Percentiles rank a stretch among this genome's conserved stretches.
Conservation (phyloP, 2,797 vertebrate species). For the Halcyon badia region DNA sequence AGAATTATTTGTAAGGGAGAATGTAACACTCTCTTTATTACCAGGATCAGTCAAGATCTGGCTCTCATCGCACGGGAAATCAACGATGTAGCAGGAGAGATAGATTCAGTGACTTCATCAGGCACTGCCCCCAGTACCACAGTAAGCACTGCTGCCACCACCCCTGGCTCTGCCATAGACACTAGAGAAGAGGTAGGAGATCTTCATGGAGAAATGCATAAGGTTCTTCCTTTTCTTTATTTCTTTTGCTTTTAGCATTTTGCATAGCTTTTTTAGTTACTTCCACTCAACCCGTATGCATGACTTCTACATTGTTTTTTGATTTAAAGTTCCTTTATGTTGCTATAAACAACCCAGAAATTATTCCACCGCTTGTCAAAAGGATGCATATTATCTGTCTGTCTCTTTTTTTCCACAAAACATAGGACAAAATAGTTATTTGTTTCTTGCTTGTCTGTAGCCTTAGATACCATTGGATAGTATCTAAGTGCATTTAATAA, state of each 20-base stretch:
- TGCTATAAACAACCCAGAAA: conserved; percentile 50
- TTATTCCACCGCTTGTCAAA: conserved; percentile 32
- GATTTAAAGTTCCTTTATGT: conserved; percentile 57
- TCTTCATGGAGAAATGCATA: conserved; percentile 91
- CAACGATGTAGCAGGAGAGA: conserved; percentile 99
- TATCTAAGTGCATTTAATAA: conserved; percentile 63
- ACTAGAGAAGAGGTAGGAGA: conserved; percentile 99
- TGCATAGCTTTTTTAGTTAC: conserved; percentile 82
- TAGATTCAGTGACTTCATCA: conserved; percentile 98
- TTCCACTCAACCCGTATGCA: conserved; percentile 63
- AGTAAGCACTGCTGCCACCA: conserved; percentile 98
- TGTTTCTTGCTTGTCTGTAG: conserved; percentile 27
- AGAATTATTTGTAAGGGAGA: neutral
- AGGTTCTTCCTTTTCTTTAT: conserved; percentile 89
- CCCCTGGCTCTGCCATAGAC: conserved; percentile 99
- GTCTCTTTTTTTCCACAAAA: conserved; percentile 63
- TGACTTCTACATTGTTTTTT: conserved; percentile 70
- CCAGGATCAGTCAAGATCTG: conserved; percentile 99
- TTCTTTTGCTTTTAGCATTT: conserved; percentile 86
- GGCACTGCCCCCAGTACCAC: conserved; percentile 98
- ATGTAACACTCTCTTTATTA: conserved; percentile 70
- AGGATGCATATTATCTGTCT: conserved; percentile 33
- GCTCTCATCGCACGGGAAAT: conserved; percentile 98
- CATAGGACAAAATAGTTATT: conserved; percentile 4
- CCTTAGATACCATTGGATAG: conserved; percentile 46